Conservation (phyloP, 2,888 invertebrate species). For the Ochropleura plecta region DNA sequence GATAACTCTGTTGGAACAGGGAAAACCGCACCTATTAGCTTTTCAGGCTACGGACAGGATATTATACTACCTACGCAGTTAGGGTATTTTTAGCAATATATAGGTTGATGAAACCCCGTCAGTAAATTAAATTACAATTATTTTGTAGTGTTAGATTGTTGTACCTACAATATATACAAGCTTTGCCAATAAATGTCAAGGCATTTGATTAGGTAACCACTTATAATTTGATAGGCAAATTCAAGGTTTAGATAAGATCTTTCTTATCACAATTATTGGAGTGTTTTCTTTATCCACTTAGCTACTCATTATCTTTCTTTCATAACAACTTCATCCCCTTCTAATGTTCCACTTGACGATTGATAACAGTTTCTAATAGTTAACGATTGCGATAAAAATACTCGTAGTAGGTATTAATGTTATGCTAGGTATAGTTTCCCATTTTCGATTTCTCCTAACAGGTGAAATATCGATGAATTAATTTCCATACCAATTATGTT, state of each 20-base stretch:
- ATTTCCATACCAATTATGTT: slow-evolving; percentile 55
- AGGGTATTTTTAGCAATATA: slow-evolving; percentile 39
- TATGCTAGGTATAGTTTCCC: slow-evolving; percentile 29
- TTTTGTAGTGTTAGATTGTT: not conserved
- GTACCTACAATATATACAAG: not conserved
- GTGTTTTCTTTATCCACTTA: slow-evolving; percentile 27
- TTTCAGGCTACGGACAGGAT: slow-evolving; percentile 56
- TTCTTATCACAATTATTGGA: slow-evolving; percentile 29
- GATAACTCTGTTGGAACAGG: slow-evolving; percentile 55
- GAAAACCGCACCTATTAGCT: slow-evolving; percentile 63
- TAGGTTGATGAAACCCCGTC: slow-evolving; percentile 9
- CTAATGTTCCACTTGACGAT: slow-evolving; percentile 16
- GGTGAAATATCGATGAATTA: slow-evolving; percentile 55
- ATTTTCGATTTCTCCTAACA: slow-evolving; percentile 55
- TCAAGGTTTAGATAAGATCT: slow-evolving; percentile 36
- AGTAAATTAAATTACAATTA: slow-evolving; percentile 10
- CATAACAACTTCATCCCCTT: slow-evolving; percentile 26
- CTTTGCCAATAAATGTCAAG: slow-evolving; percentile 19
- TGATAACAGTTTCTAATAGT: slow-evolving; percentile 50
- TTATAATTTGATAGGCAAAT: slow-evolving; percentile 43
- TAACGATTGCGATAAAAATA: slow-evolving; percentile 29
- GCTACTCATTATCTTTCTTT: slow-evolving; percentile 29
- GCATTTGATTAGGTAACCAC: not conserved
- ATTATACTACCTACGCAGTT: slow-evolving; percentile 37
- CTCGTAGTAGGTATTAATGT: slow-evolving; percentile 22